Percentiles rank a stretch among this genome's conserved stretches.
These are phyloP conservation scores for Acromyrmex echinatior DNA, from an alignment of 1,140 invertebrate species.

Conservation along the genomic window DNA sequence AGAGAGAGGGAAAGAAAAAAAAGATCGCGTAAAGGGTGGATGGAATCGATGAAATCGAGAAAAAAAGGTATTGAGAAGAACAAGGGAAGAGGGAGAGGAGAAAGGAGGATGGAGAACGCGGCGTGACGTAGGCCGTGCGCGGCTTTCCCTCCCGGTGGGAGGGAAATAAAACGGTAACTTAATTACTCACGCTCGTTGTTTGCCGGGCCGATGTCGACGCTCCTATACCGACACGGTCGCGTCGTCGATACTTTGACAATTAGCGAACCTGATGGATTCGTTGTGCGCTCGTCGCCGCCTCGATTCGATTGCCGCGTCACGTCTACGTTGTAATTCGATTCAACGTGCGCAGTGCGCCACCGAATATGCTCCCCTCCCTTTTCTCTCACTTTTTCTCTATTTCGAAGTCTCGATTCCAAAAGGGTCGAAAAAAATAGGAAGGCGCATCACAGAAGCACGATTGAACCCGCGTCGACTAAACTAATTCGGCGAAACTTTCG, in stretches of 20 bases:
- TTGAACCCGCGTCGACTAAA: conserved; percentile 24
- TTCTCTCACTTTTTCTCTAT: background rate
- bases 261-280: conserved; percentile 51
- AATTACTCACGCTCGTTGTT: conserved; percentile 78
- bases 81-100: background rate
- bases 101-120: conserved; percentile 11
- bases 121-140: conserved; percentile 12
- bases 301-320: conserved; percentile 59
- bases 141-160: background rate
- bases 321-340: conserved; percentile 59
- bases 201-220: conserved; percentile 67
- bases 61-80: conserved; percentile 38
- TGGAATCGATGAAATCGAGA: conserved; percentile 70
- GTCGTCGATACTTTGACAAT: conserved; percentile 76
- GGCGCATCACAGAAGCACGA: conserved; percentile 1
- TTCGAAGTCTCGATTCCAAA: conserved; percentile 6
- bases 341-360: background rate
- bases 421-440: background rate
- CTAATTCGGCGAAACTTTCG: conserved; percentile 47
- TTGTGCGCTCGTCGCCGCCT: conserved; percentile 43
- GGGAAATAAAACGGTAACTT: conserved; percentile 71
- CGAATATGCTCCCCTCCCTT: conserved; percentile 16
- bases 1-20: conserved; percentile 37
- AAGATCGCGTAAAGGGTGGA: conserved; percentile 45
- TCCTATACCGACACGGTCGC: conserved; percentile 28